Base-by-base conservation (phyloP, 2,888 invertebrate species). In the Pristionchus fissidentatus region DNA sequence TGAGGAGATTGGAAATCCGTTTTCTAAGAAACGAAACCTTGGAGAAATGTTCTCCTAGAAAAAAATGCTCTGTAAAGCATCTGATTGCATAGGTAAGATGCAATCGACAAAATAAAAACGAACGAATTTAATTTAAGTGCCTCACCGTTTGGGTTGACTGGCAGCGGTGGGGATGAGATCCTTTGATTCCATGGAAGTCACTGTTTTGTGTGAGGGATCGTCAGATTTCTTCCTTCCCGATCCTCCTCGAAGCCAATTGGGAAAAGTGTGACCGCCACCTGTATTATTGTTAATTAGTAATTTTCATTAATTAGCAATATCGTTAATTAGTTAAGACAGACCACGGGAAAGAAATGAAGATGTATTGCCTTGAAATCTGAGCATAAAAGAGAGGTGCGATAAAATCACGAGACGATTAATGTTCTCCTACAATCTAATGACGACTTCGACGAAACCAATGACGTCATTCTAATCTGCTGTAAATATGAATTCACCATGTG, bases 191-290 rank as follows among this genome's bases (percentile, higher is more conserved):
- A n/a, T 79, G 15, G 55, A 7, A 49, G 49, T 22, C 32, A 75
- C 7, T 1, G 32, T 46, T 13, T 46, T 49, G 22, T 75, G 75
- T 15, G 66, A 78, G 7, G 52, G 77, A 41, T 81, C 79, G 22
- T 79, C 79, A 5, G 79, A 79, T 29, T 79, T 79, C 79, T 79
- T 79, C 79, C 79, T 57, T 13, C 80, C 80, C 29, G 80, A 81
- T 35, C 80, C 80, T 22, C 46, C 29, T 26, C 80, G 4, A 4
- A 81, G 38, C 80, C 80, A 81, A 46, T 81, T 49, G 13, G 80
- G 79, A 57, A 79, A 60, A 60, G 22, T n/a, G n/a, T 15, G n/a
- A n/a, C 60, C 60, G 19, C 13, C 7, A n/a, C n/a, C n/a, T n/a
- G n/a, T n/a, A n/a, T n/a, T n/a, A n/a, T n/a, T n/a, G n/a, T n/a